These are phyloP conservation scores for Eurosta solidaginis DNA, from an alignment of 1,140 invertebrate genomes.

Conservation along the genomic window DNA sequence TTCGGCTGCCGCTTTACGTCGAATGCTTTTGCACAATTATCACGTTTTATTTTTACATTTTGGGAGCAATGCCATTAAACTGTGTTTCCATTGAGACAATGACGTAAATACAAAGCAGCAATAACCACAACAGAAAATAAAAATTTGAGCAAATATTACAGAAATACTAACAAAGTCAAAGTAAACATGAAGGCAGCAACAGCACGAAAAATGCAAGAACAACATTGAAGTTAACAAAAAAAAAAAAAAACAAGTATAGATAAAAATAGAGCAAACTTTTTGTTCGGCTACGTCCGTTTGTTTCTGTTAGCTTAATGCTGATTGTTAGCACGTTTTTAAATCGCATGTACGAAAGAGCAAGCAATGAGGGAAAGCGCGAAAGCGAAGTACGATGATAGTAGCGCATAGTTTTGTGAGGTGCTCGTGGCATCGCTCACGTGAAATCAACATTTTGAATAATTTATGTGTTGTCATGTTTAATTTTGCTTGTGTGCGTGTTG, in stretches of 20 bases:
- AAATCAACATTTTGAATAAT: no score
- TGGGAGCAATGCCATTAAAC: constrained; percentile 18
- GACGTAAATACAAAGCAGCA: constrained; percentile 26
- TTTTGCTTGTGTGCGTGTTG: no score
- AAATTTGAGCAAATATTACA: background rate
- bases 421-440: no score
- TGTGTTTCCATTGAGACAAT: constrained; percentile 9
- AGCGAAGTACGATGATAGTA: no score
- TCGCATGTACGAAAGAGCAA: no score
- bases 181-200: background rate
- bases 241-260: background rate
- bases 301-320: background rate
- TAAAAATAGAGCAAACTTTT: background rate
- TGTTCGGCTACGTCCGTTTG: background rate
- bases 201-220: background rate
- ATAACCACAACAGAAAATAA: no score
- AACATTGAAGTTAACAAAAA: background rate
- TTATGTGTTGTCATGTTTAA: no score
- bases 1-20: no score
- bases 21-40: no score
- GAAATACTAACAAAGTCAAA: background rate
- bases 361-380: no score
- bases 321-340: no score
- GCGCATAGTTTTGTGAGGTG: no score
- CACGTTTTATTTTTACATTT: background rate